Evolutionary conservation across 2,113 vertebrate genomes (phyloP).

Genomic region (Machaerirhynchus nigripectus): DNA sequence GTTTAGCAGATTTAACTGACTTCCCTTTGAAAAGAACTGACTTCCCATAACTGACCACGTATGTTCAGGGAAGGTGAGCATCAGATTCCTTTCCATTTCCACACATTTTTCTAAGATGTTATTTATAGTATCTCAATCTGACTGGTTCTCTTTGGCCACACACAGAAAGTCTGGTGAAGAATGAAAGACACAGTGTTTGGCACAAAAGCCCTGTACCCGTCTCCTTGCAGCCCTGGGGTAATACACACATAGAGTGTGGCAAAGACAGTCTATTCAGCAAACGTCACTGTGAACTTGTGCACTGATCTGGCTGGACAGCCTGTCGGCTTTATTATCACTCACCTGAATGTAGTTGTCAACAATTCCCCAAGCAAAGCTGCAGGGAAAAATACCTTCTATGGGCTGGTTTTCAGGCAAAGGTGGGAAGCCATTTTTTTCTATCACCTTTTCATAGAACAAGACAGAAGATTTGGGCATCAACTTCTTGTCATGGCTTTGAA

Average conservation of each 20-base stretch:
- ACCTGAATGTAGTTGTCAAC: conserved; percentile 92
- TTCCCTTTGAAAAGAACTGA: not conserved
- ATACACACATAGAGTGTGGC: not conserved
- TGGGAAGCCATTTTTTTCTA: conserved; percentile 92
- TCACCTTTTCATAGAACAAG: conserved; percentile 90
- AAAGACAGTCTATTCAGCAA: not conserved
- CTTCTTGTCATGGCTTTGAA: conserved; percentile 87
- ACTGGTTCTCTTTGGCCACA: not conserved
- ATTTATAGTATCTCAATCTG: not conserved
- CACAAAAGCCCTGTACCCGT: not conserved
- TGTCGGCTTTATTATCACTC: conserved; percentile 35
- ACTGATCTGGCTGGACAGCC: not conserved
- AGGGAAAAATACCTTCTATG: conserved; percentile 84
- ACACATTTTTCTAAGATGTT: not conserved
- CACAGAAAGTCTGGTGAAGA: not conserved
- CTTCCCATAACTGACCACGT: not conserved
- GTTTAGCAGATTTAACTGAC: not conserved
- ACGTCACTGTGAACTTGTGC: not conserved
- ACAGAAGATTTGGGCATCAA: conserved; percentile 91
- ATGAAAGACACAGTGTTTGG: not conserved
- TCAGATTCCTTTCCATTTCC: not conserved
- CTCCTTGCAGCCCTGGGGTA: not conserved
- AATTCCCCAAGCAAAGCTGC: conserved; percentile 91
- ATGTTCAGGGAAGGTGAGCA: not conserved
- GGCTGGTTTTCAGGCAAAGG: conserved; percentile 86